Percentiles rank a stretch among this genome's conserved stretches.
These are phyloP conservation scores for Pseudorasbora parva DNA, from an alignment of 2,113 vertebrate species.

Conservation along the genomic window DNA sequence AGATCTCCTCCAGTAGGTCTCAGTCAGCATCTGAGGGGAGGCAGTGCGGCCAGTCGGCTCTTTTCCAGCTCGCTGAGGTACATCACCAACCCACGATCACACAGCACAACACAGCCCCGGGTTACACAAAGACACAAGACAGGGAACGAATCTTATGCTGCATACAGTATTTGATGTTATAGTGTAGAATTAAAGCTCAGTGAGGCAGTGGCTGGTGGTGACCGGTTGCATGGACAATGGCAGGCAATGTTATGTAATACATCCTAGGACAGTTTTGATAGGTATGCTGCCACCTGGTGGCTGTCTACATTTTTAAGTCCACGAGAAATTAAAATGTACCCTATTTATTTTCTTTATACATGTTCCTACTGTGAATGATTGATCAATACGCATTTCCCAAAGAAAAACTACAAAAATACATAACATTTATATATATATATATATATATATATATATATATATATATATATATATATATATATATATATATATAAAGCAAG, in stretches of 20 bases:
- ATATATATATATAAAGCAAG: no score
- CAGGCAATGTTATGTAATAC: constrained; percentile 29
- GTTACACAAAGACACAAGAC: background rate
- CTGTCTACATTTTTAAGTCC: background rate
- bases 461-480: no score
- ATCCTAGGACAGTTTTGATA: background rate
- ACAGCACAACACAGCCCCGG: background rate
- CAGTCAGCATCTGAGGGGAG: constrained; percentile 77
- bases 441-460: no score
- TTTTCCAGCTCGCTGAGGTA: constrained; percentile 91
- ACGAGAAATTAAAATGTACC: background rate
- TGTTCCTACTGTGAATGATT: background rate
- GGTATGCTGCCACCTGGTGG: constrained; percentile 36
- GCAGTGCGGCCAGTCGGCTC: constrained; percentile 83
- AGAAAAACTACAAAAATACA: no score
- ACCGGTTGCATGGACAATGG: constrained; percentile 14
- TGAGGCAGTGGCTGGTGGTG: constrained; percentile 29
- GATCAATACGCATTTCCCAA: background rate
- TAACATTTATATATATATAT: no score
- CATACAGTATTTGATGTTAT: background rate
- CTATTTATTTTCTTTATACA: background rate
- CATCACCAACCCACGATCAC: background rate
- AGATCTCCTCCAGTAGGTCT: constrained; percentile 80
- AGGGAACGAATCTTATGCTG: background rate
- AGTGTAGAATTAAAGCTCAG: constrained; percentile 6